Evolutionary conservation across 2,797 vertebrate species (phyloP), one percentile per base, ranked within the genome.

Genomic region (Morelia viridis): DNA sequence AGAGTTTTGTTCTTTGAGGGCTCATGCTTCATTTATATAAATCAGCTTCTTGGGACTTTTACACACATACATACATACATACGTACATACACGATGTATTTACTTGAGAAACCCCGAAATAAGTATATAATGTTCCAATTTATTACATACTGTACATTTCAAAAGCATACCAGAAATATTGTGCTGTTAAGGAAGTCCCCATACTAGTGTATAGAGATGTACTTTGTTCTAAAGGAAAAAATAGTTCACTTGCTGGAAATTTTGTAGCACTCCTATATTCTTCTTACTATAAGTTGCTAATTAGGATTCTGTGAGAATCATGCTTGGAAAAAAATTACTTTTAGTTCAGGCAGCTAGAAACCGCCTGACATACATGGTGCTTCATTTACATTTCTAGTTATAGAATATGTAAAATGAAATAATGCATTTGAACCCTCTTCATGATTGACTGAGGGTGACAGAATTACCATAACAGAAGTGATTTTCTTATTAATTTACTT

Each of bases 61-160:
- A 56, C n/a, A 56, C 53, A 60, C 31, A 41, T 41, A 41, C 35
- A 41, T 41, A 41, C 35, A 41, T 41, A 41, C 35, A 41, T 41
- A 41, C 35, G 35, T 41, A 41, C 35, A 41, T 41, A 41, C 35
- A 41, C 22, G 7, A 31, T 13, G 17, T 6, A 1, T 0, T 0
- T 8, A 41, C 35, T 90, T 28, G 50, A n/a, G 84, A 3, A 15
- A 1, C 9, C 85, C 28, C 35, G 31, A 61, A 26, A 41, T 68
- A 68, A 31, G n/a, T 50, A 50, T 50, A 50, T 35, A 19, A 41
- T 41, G 17, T 76, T 41, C 41, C 35, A 41, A 76, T 76, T 9
- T 41, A 76, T 4, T 22, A 76, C 8, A 76, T 22, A 41, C 35
- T 41, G 35, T 41, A 31, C 7, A 76, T 35, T 76, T 76, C 12